These are phyloP conservation scores for Sphaeridia pumilis DNA, from an alignment of 2,888 invertebrate species.

Conservation along the genomic window DNA sequence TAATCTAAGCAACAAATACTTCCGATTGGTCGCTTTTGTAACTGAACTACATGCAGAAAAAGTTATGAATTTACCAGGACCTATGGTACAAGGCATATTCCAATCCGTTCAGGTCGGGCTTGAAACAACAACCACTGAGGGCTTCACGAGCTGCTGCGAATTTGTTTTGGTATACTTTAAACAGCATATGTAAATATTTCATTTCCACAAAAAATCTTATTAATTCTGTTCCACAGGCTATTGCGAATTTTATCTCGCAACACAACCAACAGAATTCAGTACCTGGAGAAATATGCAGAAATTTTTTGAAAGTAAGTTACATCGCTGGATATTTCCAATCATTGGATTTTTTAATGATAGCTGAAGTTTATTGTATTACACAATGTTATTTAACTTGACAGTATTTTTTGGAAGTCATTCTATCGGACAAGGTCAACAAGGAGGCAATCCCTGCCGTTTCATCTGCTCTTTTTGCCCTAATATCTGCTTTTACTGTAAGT, in stretches of 20 bases:
- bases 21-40: slow-evolving; percentile 33
- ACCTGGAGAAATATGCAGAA: slow-evolving; percentile 26
- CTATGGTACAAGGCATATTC: slow-evolving; percentile 46
- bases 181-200: not conserved
- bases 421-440: slow-evolving; percentile 53
- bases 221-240: slow-evolving; percentile 16
- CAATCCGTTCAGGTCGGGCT: slow-evolving; percentile 50
- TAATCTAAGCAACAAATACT: slow-evolving; percentile 52
- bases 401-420: slow-evolving; percentile 52
- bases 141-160: slow-evolving; percentile 49
- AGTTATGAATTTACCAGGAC: slow-evolving; percentile 41
- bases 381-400: slow-evolving; percentile 37
- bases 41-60: slow-evolving; percentile 28
- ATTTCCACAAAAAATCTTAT: not conserved
- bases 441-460: slow-evolving; percentile 51
- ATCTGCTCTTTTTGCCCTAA: slow-evolving; percentile 51
- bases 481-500: slow-evolving; percentile 52
- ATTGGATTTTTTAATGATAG: not conserved
- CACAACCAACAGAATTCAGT: slow-evolving; percentile 23
- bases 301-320: slow-evolving; percentile 26
- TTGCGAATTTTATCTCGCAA: slow-evolving; percentile 27
- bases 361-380: not conserved
- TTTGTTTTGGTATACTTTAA: slow-evolving; percentile 47
- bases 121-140: slow-evolving; percentile 49
- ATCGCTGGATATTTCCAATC: not conserved